phyloP scores from a whole-genome alignment of 2,888 invertebrate species.

The Andrena chrysosceles region DNA sequence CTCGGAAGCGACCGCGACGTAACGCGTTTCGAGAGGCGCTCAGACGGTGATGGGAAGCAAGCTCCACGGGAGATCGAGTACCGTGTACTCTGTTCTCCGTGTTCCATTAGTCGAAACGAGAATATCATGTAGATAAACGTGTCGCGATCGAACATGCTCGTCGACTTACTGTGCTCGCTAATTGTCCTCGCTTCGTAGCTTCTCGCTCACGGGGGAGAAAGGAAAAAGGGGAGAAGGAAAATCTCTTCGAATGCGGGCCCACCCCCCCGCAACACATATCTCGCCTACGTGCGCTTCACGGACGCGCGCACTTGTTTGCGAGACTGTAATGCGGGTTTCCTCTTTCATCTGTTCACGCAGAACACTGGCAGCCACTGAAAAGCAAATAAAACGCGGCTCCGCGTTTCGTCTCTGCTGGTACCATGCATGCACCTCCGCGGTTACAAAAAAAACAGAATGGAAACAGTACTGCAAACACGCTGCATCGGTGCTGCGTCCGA shows the following conservation, averaged over 20 bases:
- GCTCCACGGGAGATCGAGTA: constrained; percentile 10
- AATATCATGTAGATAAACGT: constrained; percentile 32
- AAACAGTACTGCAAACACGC: constrained; percentile 9
- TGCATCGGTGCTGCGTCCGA: constrained; percentile 6
- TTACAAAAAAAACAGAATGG: constrained; percentile 16
- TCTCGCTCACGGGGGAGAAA: background rate
- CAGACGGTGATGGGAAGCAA: background rate
- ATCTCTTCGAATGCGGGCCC: background rate
- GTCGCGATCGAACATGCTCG: constrained; percentile 23
- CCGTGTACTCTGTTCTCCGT: background rate
- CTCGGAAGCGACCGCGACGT: background rate
- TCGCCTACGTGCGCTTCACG: background rate
- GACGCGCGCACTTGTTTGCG: constrained; percentile 5
- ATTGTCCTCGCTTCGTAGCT: constrained; percentile 9
- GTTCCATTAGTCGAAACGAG: constrained; percentile 32
- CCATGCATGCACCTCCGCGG: constrained; percentile 39
- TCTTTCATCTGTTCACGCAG: constrained; percentile 32
- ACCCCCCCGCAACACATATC: background rate
- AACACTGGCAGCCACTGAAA: constrained; percentile 46
- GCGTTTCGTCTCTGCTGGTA: constrained; percentile 55
- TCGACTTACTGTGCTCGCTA: constrained; percentile 8
- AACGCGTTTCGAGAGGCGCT: constrained; percentile 11
- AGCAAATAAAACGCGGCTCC: constrained; percentile 69
- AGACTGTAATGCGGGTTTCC: constrained; percentile 50
- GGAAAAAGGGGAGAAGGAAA: background rate